Evolutionary conservation across 2,113 vertebrate genomes (phyloP).

Genomic region (Periophthalmodon schlosseri): DNA sequence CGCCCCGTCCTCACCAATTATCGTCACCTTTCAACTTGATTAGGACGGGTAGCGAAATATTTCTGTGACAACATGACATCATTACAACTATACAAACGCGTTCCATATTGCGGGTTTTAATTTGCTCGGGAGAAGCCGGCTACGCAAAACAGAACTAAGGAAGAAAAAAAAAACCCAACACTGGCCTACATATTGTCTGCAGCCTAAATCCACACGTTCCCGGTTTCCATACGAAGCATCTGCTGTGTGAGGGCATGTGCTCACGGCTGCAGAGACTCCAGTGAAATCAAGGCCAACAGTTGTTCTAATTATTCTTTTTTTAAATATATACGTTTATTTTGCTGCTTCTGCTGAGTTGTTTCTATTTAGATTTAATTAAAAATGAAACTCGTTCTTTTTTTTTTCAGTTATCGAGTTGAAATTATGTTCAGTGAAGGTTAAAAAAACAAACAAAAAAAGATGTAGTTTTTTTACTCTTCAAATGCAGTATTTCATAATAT

Average conservation of each 20-base stretch:
- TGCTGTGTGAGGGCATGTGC: background rate
- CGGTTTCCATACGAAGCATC: conserved; percentile 1
- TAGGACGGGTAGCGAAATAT: background rate
- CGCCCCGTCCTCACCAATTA: background rate
- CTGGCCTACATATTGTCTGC: conserved; percentile 6
- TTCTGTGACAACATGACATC: background rate
- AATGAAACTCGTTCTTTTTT: background rate
- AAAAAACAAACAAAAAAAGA: too few species aligned
- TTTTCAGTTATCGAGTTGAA: background rate
- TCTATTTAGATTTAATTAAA: background rate
- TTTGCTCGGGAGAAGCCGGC: background rate
- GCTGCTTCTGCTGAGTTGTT: background rate
- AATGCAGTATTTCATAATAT: background rate
- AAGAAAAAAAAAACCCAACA: background rate
- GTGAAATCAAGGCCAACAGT: background rate
- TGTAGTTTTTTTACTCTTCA: background rate
- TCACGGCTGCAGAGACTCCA: background rate
- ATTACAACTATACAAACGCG: background rate
- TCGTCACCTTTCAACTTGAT: conserved; percentile 34
- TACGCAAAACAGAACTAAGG: background rate
- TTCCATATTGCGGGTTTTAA: background rate
- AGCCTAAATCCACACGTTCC: conserved; percentile 4
- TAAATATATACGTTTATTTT: background rate
- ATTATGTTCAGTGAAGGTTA: background rate
- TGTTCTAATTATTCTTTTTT: background rate